Percentiles rank a stretch among this genome's conserved stretches.
Conservation (phyloP, 2,797 vertebrate species). For the Petrocephalus schoutedeni region DNA sequence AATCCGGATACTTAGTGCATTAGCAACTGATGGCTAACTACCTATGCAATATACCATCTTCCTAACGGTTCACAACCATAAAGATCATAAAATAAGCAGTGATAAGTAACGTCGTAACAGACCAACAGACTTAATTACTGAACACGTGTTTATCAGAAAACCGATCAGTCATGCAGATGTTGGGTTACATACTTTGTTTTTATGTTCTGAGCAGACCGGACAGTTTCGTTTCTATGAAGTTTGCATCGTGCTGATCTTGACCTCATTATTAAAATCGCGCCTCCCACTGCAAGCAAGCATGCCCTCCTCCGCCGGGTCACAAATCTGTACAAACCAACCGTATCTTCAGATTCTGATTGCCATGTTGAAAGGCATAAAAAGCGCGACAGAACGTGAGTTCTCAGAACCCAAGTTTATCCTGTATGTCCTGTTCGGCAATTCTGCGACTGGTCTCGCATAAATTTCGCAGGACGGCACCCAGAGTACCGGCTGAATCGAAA, state of each 20-base stretch:
- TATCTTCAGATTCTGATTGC: neutral
- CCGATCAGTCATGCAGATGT: neutral
- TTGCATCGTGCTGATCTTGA: neutral
- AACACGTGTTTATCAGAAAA: neutral
- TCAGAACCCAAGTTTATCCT: neutral
- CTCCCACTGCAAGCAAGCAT: neutral
- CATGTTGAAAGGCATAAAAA: neutral
- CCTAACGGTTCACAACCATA: neutral
- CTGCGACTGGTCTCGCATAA: neutral
- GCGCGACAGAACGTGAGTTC: neutral
- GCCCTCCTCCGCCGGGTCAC: neutral
- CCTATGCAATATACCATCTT: neutral
- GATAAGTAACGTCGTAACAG: neutral
- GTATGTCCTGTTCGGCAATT: neutral
- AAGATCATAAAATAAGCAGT: neutral
- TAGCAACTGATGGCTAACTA: neutral
- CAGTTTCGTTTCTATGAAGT: neutral
- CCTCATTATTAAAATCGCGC: slow-evolving; percentile 11
- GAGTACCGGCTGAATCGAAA: neutral
- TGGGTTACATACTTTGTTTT: slow-evolving; percentile 17
- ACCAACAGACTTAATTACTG: neutral
- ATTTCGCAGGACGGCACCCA: neutral
- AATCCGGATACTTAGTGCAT: neutral
- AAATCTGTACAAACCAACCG: neutral
- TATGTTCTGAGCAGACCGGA: neutral